Evolutionary conservation across 2,113 vertebrate genomes (phyloP).

Genomic region (Phylloscopus whistleri): DNA sequence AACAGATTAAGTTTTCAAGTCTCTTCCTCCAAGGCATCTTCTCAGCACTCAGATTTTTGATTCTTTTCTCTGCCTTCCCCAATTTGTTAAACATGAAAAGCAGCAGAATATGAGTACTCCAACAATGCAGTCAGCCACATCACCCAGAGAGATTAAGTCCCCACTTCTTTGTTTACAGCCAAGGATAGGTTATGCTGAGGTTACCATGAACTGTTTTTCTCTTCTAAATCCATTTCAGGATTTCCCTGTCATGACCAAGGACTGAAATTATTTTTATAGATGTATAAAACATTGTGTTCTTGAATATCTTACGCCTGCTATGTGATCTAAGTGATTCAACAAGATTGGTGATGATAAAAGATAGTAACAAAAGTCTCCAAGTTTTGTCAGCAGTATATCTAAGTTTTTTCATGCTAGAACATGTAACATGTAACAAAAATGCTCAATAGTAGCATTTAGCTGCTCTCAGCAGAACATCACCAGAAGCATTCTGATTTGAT

Average conservation of each 20-base stretch:
- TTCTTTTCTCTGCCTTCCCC: neutral
- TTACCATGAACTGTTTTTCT: neutral
- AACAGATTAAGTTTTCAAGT: slow-evolving; percentile 35
- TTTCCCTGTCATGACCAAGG: neutral
- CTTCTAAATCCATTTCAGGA: neutral
- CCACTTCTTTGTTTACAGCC: neutral
- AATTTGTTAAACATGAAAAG: neutral
- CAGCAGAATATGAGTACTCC: neutral
- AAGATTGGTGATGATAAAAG: neutral
- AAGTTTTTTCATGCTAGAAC: neutral
- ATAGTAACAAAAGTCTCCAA: neutral
- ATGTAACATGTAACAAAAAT: neutral
- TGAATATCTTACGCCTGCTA: neutral
- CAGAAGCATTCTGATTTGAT: neutral
- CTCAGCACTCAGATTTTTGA: neutral
- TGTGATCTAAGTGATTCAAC: neutral
- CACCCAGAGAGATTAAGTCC: neutral
- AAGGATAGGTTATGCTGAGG: neutral
- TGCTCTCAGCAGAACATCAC: neutral
- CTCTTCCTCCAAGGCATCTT: slow-evolving; percentile 25
- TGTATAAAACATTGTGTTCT: neutral
- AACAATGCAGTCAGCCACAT: neutral
- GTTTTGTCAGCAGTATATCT: neutral
- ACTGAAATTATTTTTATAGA: neutral
- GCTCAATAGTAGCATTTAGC: neutral